Evolutionary conservation across 1,140 invertebrate species (phyloP).

Genomic region (Frieseomelitta varia): DNA sequence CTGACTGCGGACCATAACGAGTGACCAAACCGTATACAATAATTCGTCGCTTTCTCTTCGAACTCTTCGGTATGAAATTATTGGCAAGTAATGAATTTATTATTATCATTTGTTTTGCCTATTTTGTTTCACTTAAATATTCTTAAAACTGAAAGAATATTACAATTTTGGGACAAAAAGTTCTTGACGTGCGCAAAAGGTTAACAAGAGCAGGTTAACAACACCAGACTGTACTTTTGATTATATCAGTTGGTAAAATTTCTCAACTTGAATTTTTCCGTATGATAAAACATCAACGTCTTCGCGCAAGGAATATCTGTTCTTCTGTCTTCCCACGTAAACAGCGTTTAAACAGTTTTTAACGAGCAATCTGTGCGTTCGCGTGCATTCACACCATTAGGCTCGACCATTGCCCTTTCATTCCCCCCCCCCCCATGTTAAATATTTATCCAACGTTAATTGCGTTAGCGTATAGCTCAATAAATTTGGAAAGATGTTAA

Average conservation of each 20-base stretch:
- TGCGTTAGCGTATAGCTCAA: slow-evolving; percentile 2
- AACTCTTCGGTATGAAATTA: too few species aligned
- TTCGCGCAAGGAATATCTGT: neutral
- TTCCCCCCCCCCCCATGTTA: neutral
- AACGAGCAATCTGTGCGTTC: slow-evolving; percentile 20
- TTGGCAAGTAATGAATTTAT: too few species aligned
- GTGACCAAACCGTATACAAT: too few species aligned
- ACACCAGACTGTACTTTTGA: neutral
- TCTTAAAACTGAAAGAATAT: too few species aligned
- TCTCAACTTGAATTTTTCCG: neutral
- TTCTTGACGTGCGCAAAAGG: too few species aligned
- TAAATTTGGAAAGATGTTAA: slow-evolving; percentile 18
- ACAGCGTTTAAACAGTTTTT: slow-evolving; percentile 29
- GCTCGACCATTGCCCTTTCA: neutral
- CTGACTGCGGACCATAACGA: too few species aligned
- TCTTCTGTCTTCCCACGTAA: neutral
- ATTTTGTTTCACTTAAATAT: too few species aligned
- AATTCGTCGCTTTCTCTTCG: too few species aligned
- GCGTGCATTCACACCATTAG: slow-evolving; percentile 8
- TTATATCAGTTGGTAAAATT: neutral
- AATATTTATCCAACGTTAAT: slow-evolving; percentile 29
- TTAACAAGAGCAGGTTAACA: too few species aligned
- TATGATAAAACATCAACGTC: neutral
- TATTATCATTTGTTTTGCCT: too few species aligned
- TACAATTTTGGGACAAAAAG: too few species aligned